These are phyloP conservation scores for Corydoras maculifer DNA, from an alignment of 2,113 vertebrate genomes.

Conservation along the genomic window DNA sequence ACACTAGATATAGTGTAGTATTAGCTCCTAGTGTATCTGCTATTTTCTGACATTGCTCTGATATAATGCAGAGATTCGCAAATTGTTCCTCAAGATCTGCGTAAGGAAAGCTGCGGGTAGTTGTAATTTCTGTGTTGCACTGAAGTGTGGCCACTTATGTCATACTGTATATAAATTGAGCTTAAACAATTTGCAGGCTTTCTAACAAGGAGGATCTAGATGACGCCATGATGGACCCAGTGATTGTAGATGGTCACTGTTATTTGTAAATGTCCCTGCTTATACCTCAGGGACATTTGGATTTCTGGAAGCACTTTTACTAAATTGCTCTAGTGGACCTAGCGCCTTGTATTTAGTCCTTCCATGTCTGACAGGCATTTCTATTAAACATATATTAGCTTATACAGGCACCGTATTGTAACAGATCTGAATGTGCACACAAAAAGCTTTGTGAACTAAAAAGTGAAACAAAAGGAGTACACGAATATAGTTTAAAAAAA, in stretches of 20 bases:
- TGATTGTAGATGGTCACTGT: conserved; percentile 2
- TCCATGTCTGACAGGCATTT: conserved; percentile 4
- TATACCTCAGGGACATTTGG: conserved; percentile 16
- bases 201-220: conserved; percentile 23
- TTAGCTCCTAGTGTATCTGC: neutral
- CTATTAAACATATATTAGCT: neutral
- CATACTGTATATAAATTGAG: conserved; percentile 23
- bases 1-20: neutral
- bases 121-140: conserved; percentile 23
- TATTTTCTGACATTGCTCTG: neutral
- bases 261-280: conserved; percentile 18
- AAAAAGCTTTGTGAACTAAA: neutral
- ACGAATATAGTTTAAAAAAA: too few relatives aligned
- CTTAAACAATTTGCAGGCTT: conserved; percentile 7
- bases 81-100: conserved; percentile 14
- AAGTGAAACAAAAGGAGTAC: neutral
- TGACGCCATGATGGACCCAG: conserved; percentile 4
- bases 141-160: conserved; percentile 16
- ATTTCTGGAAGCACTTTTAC: conserved; percentile 42
- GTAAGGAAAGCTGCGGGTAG: conserved; percentile 16
- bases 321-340: conserved; percentile 26
- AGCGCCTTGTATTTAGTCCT: conserved; percentile 22
- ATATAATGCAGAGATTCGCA: conserved; percentile 16
- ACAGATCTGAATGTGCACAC: neutral
- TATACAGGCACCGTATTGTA: neutral